Evolutionary conservation across 2,113 vertebrate genomes (phyloP), one percentile per base, ranked within the genome.

Genomic region (Cynoglossus semilaevis): DNA sequence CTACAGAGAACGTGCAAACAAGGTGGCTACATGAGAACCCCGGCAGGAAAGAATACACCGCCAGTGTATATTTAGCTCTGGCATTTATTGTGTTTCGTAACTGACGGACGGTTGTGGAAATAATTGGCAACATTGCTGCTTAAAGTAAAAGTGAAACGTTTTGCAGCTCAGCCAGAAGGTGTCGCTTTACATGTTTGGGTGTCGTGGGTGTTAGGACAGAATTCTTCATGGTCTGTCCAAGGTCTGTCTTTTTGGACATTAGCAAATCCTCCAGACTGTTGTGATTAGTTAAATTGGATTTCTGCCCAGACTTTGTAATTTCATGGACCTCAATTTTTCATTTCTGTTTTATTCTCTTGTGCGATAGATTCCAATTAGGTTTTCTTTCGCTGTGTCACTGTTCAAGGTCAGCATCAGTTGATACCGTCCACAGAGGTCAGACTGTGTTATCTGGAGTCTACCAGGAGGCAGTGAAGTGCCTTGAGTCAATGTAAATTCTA

Each of bases 1-100:
- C 67, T 68, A 86, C 82, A 51, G 70, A 40, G 51, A 54, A 65
- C 46, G 38, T 11, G 44, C 65, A 79, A 75, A 82, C 79, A 68
- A 58, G 49, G 15, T 4, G 55, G 67, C 67, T 67, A 52, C 63
- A 22, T 49, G 45, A 70, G 51, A 52, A 40, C 53, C 52, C 12
- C 40, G 56, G 60, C 68, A 46, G 71, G 79, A 80, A 61, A 71
- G 15, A 72, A 66, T 51, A 56, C 18, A 34, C 36, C 51, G 46
- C 19, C 10, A 45, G 65, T 57, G 70, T 85, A 75, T 62, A 84
- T 47, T 79, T 49, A 52, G 15, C 58, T 14, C 0, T 50, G 41
- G 51, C 45, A 60, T 67, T 72, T 71, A 45, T 51, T 56, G 15
- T 41, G 34, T 47, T 38, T 55, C 9, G 63, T 58, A 67, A 74